phyloP scores from a whole-genome alignment of 2,113 vertebrate species.

The Pelecanoides urinatrix region DNA sequence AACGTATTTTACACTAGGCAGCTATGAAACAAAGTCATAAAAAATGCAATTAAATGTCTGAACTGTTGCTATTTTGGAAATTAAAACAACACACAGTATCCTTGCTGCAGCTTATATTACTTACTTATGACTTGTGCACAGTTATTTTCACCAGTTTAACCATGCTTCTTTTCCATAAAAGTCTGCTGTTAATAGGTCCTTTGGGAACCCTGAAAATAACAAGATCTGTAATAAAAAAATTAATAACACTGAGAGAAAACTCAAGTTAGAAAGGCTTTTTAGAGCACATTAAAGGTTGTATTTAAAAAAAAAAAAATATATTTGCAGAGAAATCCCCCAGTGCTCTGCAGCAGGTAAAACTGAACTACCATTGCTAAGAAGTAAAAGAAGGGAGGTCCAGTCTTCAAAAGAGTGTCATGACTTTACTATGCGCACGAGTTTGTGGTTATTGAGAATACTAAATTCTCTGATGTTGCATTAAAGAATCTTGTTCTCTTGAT shows the following conservation, averaged over 20 bases:
- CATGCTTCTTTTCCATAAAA: conserved; percentile 80
- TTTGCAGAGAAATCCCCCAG: not conserved
- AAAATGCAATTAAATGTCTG: conserved; percentile 78
- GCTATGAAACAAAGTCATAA: conserved; percentile 71
- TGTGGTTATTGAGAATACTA: not conserved
- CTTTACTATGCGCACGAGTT: not conserved
- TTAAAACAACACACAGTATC: conserved; percentile 71
- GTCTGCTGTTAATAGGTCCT: conserved; percentile 72
- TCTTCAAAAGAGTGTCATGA: not conserved
- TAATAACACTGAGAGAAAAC: conserved; percentile 76
- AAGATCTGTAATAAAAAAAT: conserved; percentile 82
- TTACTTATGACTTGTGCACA: conserved; percentile 72
- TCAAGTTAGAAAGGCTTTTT: conserved; percentile 62
- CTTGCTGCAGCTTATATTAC: conserved; percentile 70
- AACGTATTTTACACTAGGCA: conserved; percentile 74
- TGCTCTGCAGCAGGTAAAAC: not conserved
- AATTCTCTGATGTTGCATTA: not conserved
- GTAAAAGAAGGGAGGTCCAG: not conserved
- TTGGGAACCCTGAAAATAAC: conserved; percentile 78
- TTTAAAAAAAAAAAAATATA: not conserved
- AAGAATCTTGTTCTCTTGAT: not conserved
- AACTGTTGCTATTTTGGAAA: conserved; percentile 81
- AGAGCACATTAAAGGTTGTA: conserved; percentile 61
- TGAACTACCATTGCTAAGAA: not conserved
- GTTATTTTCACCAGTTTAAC: conserved; percentile 78